Base-by-base conservation (phyloP, 2,888 invertebrate genomes). In the Leistus spinibarbis region DNA sequence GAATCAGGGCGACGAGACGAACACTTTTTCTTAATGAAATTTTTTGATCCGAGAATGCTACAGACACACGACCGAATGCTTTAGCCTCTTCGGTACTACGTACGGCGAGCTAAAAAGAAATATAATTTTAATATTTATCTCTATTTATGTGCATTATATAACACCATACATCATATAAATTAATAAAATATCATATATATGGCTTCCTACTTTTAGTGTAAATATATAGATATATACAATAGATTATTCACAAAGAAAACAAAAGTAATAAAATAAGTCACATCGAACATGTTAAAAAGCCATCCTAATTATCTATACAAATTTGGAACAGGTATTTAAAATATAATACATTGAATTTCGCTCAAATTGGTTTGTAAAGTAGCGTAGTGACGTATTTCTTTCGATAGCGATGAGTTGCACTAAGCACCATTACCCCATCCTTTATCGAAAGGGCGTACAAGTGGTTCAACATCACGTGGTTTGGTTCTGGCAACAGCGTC, bases 391-490 rank as follows among this genome's bases (percentile, higher is more conserved):
- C 99, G 87, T 99, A 99, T 90, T 99, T 99, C 90, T 99, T 99
- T 79, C 98, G 91, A 86, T 98, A 99, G 78, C 99, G 91, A 86
- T 99, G 98, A 3, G 99, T 99, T 13, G 99, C 98, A 82, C 98
- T 98, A 40, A 99, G 88, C 56, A 99, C 99, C 99, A 99, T 99
- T 2, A 99, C 99, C 67, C 99, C 99, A 86, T 99, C 99, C 88
- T 99, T 99, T 82, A 99, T 99, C 65, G 98, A 99, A 78, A 99
- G 88, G n/a, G 99, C 99, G 86, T 99, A 99, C 72, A 99, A 88
- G 86, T 99, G 99, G 86, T 99, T 99, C 82, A 99, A 88, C 99
- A 99, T 99, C 23, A 99, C 99, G 85, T 99, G 99, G 86, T 99
- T 99, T 67, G 99, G 99, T 87, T 99, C 99, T n/a, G 99, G 99